Percentiles rank a stretch among this genome's conserved stretches.
Evolutionary conservation across 37 sponge, comb jelly and placozoan species (phyloP).

Genomic region (Diacarnus erythraeanus): DNA sequence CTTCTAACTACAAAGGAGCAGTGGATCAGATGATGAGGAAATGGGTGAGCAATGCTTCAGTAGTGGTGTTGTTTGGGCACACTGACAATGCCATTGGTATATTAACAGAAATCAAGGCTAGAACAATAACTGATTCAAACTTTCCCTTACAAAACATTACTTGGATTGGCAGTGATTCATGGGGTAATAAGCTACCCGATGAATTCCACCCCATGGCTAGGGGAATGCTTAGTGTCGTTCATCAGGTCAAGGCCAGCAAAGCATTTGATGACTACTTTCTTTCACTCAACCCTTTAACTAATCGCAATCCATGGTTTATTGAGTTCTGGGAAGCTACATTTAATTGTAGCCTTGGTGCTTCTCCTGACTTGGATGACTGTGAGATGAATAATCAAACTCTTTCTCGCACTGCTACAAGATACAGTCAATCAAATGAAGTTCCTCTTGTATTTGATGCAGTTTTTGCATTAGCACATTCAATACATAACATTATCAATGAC

Average conservation of each 20-base stretch:
- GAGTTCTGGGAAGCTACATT: slow-evolving; percentile 37
- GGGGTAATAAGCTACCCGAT: slow-evolving; percentile 43
- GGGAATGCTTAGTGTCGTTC: slow-evolving; percentile 45
- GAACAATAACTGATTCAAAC: not conserved
- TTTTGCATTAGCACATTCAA: slow-evolving; percentile 74
- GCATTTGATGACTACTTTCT: slow-evolving; percentile 61
- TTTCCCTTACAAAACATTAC: slow-evolving; percentile 15
- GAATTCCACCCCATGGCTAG: slow-evolving; percentile 7
- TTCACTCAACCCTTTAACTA: slow-evolving; percentile 40
- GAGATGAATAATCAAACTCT: not conserved
- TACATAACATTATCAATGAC: slow-evolving; percentile 50
- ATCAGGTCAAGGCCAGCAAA: not conserved
- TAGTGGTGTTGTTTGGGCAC: slow-evolving; percentile 66
- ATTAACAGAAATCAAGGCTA: slow-evolving; percentile 21
- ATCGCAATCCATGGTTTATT: slow-evolving; percentile 72
- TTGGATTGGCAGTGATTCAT: slow-evolving; percentile 79
- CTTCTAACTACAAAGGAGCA: not conserved
- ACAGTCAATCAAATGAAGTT: slow-evolving; percentile 50
- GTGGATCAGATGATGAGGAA: not conserved
- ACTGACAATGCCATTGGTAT: slow-evolving; percentile 19
- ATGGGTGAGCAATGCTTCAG: slow-evolving; percentile 49
- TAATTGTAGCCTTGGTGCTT: not conserved
- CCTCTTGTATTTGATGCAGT: slow-evolving; percentile 75
- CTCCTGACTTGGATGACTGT: not conserved
- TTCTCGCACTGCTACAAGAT: not conserved